Percentiles rank a stretch among this genome's conserved stretches.
These are phyloP conservation scores for Thera obeliscata DNA, from an alignment of 2,888 invertebrate species.

Conservation along the genomic window DNA sequence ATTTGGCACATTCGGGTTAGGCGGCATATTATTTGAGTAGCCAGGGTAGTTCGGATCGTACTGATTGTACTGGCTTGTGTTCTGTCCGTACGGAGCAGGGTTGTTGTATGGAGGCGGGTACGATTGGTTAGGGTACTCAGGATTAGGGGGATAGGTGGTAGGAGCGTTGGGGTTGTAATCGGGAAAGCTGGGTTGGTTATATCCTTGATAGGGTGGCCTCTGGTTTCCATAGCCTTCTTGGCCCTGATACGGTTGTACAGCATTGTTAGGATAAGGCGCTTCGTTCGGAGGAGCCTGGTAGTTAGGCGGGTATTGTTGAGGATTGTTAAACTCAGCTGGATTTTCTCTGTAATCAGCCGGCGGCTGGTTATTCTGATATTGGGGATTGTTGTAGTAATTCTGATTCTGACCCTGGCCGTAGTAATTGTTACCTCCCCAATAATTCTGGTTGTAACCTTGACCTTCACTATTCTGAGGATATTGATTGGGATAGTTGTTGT, in stretches of 20 bases:
- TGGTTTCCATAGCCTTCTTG: constrained; percentile 66
- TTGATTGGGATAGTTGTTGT: constrained; percentile 75
- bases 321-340: constrained; percentile 56
- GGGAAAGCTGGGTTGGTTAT: constrained; percentile 61
- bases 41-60: constrained; percentile 67
- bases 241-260: constrained; percentile 63
- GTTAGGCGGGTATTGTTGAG: constrained; percentile 52
- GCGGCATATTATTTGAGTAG: constrained; percentile 61
- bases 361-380: constrained; percentile 67
- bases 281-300: constrained; percentile 61
- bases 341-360: constrained; percentile 65
- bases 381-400: constrained; percentile 74
- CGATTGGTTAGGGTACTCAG: constrained; percentile 63
- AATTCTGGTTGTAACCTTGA: constrained; percentile 73
- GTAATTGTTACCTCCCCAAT: constrained; percentile 74
- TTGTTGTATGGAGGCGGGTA: constrained; percentile 61
- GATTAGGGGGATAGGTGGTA: constrained; percentile 54
- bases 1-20: constrained; percentile 45
- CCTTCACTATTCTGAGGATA: constrained; percentile 69
- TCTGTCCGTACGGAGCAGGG: constrained; percentile 60
- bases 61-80: constrained; percentile 64
- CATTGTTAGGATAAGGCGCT: constrained; percentile 62
- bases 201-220: constrained; percentile 66
- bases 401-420: constrained; percentile 61
- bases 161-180: constrained; percentile 63